These are phyloP conservation scores for Tapera naevia DNA, from an alignment of 2,797 vertebrate genomes.

Conservation along the genomic window DNA sequence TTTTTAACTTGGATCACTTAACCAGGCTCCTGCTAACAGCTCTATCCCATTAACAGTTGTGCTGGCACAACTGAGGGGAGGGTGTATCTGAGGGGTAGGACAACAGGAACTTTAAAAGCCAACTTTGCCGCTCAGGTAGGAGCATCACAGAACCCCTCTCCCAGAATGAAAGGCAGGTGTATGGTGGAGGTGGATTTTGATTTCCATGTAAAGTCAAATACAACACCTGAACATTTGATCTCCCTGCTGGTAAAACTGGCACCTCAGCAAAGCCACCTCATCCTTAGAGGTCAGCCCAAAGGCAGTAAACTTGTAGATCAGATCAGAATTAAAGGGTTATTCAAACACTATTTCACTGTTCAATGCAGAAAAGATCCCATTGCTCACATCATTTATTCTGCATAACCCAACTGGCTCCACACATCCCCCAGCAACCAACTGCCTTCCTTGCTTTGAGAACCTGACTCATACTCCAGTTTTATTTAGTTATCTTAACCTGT, in stretches of 20 bases:
- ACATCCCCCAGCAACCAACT: neutral
- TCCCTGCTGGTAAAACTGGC: neutral
- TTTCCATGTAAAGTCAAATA: neutral
- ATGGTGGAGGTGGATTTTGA: neutral
- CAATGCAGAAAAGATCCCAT: neutral
- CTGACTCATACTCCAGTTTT: neutral
- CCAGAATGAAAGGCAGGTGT: neutral
- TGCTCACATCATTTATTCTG: neutral
- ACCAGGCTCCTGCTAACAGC: neutral
- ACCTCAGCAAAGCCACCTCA: neutral
- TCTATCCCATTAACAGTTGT: neutral
- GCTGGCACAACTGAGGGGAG: neutral
- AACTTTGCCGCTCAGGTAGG: neutral
- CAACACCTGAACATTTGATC: neutral
- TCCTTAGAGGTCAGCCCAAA: neutral
- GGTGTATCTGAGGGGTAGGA: rapidly evolving
- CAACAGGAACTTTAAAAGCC: neutral
- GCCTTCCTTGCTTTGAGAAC: neutral
- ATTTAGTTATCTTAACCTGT: neutral
- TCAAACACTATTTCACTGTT: neutral
- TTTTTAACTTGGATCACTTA: neutral
- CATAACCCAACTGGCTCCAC: neutral
- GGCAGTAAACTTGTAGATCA: neutral
- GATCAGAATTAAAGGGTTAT: neutral
- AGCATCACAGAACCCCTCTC: neutral